Evolutionary conservation across 2,797 vertebrate species (phyloP).

Genomic region (Acridotheres tristis): DNA sequence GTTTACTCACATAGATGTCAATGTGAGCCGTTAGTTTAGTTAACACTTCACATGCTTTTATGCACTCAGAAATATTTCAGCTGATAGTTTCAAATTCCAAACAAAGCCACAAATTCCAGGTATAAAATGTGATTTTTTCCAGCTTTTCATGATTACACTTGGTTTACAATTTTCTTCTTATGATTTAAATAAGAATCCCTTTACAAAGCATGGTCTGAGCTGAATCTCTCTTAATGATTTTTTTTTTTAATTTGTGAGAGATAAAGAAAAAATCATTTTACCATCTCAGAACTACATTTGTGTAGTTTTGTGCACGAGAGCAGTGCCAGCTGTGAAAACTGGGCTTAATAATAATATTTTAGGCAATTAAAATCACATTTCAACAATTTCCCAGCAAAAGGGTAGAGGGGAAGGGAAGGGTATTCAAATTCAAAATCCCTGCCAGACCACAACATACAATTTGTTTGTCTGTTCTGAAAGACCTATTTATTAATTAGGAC

Average conservation of each 20-base stretch:
- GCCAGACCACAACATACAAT: neutral
- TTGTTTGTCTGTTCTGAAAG: neutral
- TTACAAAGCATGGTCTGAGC: neutral
- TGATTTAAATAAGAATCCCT: neutral
- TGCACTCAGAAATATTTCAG: neutral
- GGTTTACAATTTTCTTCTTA: neutral
- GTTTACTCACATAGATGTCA: neutral
- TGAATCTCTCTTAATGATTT: neutral
- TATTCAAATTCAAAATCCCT: neutral
- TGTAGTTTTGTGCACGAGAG: neutral
- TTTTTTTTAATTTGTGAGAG: neutral
- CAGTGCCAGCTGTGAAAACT: neutral
- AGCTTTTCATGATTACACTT: neutral
- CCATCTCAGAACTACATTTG: neutral
- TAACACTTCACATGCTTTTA: neutral
- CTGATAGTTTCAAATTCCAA: neutral
- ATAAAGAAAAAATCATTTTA: neutral
- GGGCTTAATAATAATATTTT: neutral
- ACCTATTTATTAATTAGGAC: neutral
- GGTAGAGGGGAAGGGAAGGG: neutral
- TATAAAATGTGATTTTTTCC: neutral
- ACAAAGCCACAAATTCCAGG: neutral
- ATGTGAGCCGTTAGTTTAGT: neutral
- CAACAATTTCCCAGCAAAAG: neutral
- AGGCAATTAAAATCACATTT: neutral